Evolutionary conservation across 2,113 vertebrate species (phyloP).

Genomic region (Taxidea taxus): DNA sequence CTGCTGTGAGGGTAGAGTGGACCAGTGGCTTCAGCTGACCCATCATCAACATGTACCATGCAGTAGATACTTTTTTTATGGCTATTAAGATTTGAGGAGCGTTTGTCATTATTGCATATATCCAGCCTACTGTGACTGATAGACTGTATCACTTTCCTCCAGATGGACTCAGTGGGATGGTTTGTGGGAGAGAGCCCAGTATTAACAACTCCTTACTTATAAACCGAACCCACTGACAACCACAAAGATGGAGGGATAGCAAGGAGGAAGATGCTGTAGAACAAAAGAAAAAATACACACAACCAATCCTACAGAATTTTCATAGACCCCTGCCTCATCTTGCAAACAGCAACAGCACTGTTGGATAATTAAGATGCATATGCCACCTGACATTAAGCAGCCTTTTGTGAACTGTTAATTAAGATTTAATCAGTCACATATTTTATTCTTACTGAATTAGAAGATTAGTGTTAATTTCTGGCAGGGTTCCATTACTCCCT

Average conservation of each 20-base stretch:
- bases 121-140: background rate
- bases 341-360: slow-evolving; percentile 19
- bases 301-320: background rate
- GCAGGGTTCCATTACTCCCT: slow-evolving; percentile 59
- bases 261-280: background rate
- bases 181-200: background rate
- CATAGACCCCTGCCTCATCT: background rate
- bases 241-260: background rate
- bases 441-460: slow-evolving; percentile 79
- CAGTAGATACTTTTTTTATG: background rate
- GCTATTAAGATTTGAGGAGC: background rate
- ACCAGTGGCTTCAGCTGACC: background rate
- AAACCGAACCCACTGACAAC: background rate
- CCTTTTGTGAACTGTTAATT: slow-evolving; percentile 81
- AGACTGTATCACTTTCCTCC: background rate
- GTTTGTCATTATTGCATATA: background rate
- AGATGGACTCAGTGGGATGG: background rate
- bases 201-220: background rate
- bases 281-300: background rate
- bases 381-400: slow-evolving; percentile 71
- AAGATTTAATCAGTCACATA: slow-evolving; percentile 80
- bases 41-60: background rate
- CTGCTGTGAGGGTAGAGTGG: background rate
- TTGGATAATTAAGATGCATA: slow-evolving; percentile 71
- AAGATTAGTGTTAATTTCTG: slow-evolving; percentile 76